phyloP scores from a whole-genome alignment of 2,113 vertebrate genomes.

The Gallinago jamesoni region DNA sequence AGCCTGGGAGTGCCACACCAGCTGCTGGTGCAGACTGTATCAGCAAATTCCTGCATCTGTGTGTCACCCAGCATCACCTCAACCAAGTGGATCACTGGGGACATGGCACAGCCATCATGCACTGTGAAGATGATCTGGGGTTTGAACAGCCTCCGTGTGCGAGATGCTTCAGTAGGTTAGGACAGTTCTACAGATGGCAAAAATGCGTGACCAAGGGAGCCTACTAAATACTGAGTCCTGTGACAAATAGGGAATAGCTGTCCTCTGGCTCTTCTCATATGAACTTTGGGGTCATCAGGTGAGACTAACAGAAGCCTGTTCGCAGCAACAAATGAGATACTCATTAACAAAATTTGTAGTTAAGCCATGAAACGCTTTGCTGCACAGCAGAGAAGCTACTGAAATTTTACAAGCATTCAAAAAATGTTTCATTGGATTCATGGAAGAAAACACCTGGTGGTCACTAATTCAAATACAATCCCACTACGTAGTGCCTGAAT shows the following conservation, averaged over 20 bases:
- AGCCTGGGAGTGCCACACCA: neutral
- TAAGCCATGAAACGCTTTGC: neutral
- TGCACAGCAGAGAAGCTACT: neutral
- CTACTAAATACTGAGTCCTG: neutral
- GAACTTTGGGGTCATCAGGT: neutral
- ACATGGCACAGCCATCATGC: neutral
- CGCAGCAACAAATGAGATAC: neutral
- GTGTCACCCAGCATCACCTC: neutral
- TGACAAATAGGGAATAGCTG: neutral
- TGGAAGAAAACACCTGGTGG: neutral
- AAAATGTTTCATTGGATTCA: neutral
- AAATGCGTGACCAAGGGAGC: neutral
- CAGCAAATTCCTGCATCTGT: neutral
- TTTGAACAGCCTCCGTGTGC: rapidly evolving
- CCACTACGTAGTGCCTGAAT: neutral
- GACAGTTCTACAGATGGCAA: neutral
- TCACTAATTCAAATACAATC: neutral
- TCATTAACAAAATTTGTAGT: neutral
- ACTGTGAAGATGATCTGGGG: rapidly evolving
- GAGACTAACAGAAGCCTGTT: neutral
- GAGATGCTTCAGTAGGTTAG: neutral
- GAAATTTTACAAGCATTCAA: neutral
- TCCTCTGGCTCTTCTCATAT: neutral
- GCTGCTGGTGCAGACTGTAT: neutral
- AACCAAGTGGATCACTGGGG: rapidly evolving